Evolutionary conservation across 2,888 invertebrate genomes (phyloP).

Genomic region (Platycnemis pennipes): DNA sequence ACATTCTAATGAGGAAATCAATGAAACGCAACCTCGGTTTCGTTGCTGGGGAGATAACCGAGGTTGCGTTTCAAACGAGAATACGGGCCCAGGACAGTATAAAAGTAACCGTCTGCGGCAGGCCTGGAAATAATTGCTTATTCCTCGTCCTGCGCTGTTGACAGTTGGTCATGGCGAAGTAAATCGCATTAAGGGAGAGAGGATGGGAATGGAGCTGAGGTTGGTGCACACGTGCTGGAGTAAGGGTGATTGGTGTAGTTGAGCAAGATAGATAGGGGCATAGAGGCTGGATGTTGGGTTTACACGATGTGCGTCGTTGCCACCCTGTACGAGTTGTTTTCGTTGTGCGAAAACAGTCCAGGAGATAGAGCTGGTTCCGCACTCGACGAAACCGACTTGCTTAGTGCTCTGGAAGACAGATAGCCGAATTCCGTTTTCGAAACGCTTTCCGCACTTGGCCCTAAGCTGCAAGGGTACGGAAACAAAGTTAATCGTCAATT

Average conservation of each 20-base stretch:
- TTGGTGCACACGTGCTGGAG: neutral
- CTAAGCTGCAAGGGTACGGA: neutral
- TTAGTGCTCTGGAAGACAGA: neutral
- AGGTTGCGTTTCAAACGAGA: too few relatives aligned
- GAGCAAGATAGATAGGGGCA: neutral
- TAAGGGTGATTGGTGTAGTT: neutral
- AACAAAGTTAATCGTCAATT: neutral
- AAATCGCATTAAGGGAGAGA: neutral
- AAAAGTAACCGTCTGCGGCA: too few relatives aligned
- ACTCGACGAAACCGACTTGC: neutral
- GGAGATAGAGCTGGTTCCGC: neutral
- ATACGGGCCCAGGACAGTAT: too few relatives aligned
- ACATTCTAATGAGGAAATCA: too few relatives aligned
- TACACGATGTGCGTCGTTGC: neutral
- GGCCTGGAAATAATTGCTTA: too few relatives aligned
- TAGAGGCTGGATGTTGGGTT: neutral
- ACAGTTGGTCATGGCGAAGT: neutral
- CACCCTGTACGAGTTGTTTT: neutral
- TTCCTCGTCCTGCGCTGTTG: neutral
- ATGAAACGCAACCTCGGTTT: too few relatives aligned
- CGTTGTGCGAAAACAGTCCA: neutral
- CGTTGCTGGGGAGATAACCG: too few relatives aligned
- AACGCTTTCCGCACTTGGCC: neutral
- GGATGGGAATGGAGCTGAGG: neutral
- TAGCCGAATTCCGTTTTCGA: neutral